Conservation (phyloP, 2,888 invertebrate genomes). For the Eucriotettix oculatus region DNA sequence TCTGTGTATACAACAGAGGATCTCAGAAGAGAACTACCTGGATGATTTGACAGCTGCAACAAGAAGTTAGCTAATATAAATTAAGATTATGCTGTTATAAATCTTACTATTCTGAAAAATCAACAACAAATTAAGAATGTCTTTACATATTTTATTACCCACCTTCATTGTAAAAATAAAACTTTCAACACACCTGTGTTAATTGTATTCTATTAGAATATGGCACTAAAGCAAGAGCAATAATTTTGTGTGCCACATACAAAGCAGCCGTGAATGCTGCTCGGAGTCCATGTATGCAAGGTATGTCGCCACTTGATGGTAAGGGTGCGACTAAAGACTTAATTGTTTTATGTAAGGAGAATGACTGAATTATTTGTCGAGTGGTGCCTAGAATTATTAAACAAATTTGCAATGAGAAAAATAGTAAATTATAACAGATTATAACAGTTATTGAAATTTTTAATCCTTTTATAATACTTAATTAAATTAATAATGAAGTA, state of each 20-base stretch:
- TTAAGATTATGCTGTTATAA: too few species aligned
- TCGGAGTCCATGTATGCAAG: constrained; percentile 53
- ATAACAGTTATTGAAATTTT: too few species aligned
- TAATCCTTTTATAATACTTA: too few species aligned
- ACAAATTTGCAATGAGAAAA: background rate
- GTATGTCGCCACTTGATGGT: constrained; percentile 35
- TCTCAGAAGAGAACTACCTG: constrained; percentile 40
- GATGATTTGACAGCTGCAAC: constrained; percentile 35
- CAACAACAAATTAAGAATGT: too few species aligned
- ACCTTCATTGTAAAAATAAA: too few species aligned
- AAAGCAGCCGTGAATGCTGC: constrained; percentile 44
- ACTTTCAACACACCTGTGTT: constrained; percentile 31
- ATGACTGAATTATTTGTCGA: constrained; percentile 27
- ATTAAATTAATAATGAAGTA: too few species aligned
- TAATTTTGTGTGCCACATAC: constrained; percentile 46
- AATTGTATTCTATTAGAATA: constrained; percentile 39
- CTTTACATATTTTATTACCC: too few species aligned
- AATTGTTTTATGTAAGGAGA: constrained; percentile 48
- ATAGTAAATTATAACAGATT: too few species aligned
- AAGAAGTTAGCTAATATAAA: too few species aligned
- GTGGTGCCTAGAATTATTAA: background rate
- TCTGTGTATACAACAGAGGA: constrained; percentile 49
- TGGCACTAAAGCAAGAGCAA: constrained; percentile 43
- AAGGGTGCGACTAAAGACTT: constrained; percentile 34
- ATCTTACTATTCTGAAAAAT: too few species aligned